phyloP scores from a whole-genome alignment of 2,888 invertebrate species.

The Netelia melanura region DNA sequence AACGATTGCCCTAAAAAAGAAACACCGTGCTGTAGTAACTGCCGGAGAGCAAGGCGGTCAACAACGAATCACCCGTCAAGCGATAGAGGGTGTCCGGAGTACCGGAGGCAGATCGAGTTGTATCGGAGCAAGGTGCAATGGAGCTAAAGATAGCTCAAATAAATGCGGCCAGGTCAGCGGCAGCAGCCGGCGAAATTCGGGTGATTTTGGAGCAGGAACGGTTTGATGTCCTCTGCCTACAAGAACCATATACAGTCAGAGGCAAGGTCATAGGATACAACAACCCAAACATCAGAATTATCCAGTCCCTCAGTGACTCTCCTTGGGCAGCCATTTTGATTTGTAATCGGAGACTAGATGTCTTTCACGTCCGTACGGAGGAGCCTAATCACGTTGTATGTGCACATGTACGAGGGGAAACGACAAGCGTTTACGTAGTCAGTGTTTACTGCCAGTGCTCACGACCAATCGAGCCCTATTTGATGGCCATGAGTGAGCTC shows the following conservation, averaged over 20 bases:
- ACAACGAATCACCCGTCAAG: not conserved
- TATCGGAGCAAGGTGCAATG: not conserved
- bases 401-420: not conserved
- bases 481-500: not conserved
- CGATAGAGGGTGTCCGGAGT: constrained; percentile 14
- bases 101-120: not conserved
- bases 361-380: not conserved
- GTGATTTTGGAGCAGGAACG: not conserved
- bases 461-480: not conserved
- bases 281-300: not conserved
- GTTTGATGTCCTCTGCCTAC: constrained; percentile 40
- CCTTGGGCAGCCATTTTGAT: constrained; percentile 4
- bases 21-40: not conserved
- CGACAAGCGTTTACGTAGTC: constrained; percentile 22
- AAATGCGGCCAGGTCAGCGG: not conserved
- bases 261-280: not conserved
- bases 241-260: constrained; percentile 49
- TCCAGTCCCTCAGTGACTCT: not conserved
- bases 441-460: constrained; percentile 58
- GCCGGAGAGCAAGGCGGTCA: not conserved
- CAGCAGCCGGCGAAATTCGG: not conserved
- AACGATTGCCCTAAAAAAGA: not conserved
- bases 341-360: not conserved
- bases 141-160: constrained; percentile 24
- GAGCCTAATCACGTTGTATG: constrained; percentile 32